phyloP scores from a whole-genome alignment of 2,888 invertebrate species.

The Phaedon cochleariae region DNA sequence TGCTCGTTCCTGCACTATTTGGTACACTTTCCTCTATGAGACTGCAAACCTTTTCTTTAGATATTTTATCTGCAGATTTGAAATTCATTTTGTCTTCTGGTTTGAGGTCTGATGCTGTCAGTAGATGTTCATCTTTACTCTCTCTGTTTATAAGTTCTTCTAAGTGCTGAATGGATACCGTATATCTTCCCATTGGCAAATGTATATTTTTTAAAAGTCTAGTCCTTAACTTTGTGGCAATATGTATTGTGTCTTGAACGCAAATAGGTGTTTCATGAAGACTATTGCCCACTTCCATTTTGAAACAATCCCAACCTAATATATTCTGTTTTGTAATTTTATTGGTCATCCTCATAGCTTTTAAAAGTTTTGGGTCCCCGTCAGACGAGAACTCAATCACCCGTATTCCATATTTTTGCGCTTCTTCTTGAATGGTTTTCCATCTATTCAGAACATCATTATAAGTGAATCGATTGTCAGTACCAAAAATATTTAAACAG shows the following conservation, averaged over 20 bases:
- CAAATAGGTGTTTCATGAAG: no score
- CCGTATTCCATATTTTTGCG: slow-evolving; percentile 26
- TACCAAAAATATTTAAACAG: slow-evolving; percentile 33
- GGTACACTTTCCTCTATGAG: neutral
- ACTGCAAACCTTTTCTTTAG: neutral
- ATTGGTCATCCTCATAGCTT: slow-evolving; percentile 35
- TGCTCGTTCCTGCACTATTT: neutral
- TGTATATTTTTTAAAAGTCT: no score
- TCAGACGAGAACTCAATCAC: slow-evolving; percentile 38
- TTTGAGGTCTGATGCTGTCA: neutral
- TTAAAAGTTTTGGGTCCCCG: slow-evolving; percentile 38
- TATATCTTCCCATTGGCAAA: no score
- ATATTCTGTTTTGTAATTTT: no score
- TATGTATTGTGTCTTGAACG: neutral
- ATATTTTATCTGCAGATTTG: neutral
- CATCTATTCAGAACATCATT: slow-evolving; percentile 29
- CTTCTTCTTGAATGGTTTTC: slow-evolving; percentile 22
- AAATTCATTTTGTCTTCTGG: neutral
- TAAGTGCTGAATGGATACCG: no score
- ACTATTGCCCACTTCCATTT: no score
- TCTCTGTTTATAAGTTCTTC: neutral
- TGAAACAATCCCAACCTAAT: no score
- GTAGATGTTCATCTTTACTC: neutral
- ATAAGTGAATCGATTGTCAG: slow-evolving; percentile 28
- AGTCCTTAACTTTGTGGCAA: neutral